A percentile compares a stretch with the other conserved stretches of the same genome.
Evolutionary conservation across 2,888 invertebrate genomes (phyloP).

Genomic region (Eurytoma adleriae): DNA sequence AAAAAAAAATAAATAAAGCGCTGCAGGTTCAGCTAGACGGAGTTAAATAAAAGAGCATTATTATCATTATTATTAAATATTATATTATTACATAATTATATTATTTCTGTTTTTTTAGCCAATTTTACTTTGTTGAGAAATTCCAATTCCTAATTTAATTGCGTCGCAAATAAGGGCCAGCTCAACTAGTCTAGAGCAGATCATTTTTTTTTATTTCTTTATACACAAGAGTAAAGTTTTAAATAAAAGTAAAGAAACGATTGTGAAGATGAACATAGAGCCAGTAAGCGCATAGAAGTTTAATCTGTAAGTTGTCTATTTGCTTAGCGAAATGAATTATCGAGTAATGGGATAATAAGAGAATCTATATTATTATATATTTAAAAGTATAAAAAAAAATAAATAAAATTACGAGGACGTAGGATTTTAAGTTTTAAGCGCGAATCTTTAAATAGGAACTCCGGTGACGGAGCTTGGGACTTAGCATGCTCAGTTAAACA

Average conservation of each 20-base stretch:
- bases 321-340: slow-evolving; percentile 56
- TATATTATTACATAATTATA: slow-evolving; percentile 38
- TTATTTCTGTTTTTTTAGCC: slow-evolving; percentile 65
- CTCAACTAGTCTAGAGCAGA: slow-evolving; percentile 76
- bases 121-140: slow-evolving; percentile 67
- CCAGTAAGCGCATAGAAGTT: slow-evolving; percentile 68
- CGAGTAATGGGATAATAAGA: slow-evolving; percentile 48
- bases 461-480: slow-evolving; percentile 76
- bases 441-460: slow-evolving; percentile 65
- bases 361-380: slow-evolving; percentile 52
- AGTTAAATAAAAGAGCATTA: slow-evolving; percentile 59
- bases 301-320: slow-evolving; percentile 55
- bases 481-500: slow-evolving; percentile 76
- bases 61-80: slow-evolving; percentile 52
- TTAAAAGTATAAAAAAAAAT: slow-evolving; percentile 60
- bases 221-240: slow-evolving; percentile 13
- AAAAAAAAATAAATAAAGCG: slow-evolving; percentile 57
- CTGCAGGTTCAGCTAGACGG: slow-evolving; percentile 68
- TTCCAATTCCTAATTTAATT: slow-evolving; percentile 65
- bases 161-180: slow-evolving; percentile 69
- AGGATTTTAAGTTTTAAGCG: slow-evolving; percentile 58
- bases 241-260: slow-evolving; percentile 57
- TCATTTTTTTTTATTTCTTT: slow-evolving; percentile 58
- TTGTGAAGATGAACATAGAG: slow-evolving; percentile 69
- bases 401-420: slow-evolving; percentile 41